Conservation (phyloP, 2,797 vertebrate species). For the Neostethus bicornis region DNA sequence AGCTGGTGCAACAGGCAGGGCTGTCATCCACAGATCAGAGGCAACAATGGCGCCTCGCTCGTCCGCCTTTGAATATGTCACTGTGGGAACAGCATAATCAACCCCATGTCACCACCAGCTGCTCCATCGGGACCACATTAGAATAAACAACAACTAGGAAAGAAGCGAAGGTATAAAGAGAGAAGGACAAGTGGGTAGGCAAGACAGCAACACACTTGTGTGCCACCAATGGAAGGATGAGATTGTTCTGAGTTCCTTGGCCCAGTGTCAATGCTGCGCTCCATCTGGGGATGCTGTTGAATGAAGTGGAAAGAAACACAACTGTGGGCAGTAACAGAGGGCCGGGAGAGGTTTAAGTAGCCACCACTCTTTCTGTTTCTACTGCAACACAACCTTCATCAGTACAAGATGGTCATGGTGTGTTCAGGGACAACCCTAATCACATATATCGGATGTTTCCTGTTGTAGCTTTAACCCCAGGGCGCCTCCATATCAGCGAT, state of each 20-base stretch:
- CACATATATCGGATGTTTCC: neutral
- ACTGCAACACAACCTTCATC: constrained; percentile 5
- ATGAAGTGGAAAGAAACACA: constrained; percentile 42
- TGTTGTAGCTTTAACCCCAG: neutral
- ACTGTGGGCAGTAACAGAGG: constrained; percentile 44
- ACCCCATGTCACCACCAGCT: constrained; percentile 83
- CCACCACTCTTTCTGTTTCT: constrained; percentile 23
- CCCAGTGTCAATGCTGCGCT: constrained; percentile 49
- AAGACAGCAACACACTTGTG: constrained; percentile 56
- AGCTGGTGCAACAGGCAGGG: constrained; percentile 80
- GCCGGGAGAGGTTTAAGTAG: constrained; percentile 18
- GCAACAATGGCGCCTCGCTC: constrained; percentile 71
- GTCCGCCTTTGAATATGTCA: constrained; percentile 73
- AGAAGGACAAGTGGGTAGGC: constrained; percentile 57
- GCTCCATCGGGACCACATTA: constrained; percentile 72
- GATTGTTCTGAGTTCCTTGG: constrained; percentile 64
- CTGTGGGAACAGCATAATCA: constrained; percentile 81
- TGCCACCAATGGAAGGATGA: constrained; percentile 58
- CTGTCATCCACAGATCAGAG: constrained; percentile 82
- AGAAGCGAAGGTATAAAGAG: constrained; percentile 59
- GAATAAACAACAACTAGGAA: constrained; percentile 70
- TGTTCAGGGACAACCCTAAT: constrained; percentile 9
- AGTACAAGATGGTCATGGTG: constrained; percentile 10
- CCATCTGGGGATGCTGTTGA: constrained; percentile 62
- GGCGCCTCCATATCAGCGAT: constrained; percentile 1